Base-by-base conservation (phyloP, 1,140 invertebrate species). In the Caenorhabditis tropicalis region DNA sequence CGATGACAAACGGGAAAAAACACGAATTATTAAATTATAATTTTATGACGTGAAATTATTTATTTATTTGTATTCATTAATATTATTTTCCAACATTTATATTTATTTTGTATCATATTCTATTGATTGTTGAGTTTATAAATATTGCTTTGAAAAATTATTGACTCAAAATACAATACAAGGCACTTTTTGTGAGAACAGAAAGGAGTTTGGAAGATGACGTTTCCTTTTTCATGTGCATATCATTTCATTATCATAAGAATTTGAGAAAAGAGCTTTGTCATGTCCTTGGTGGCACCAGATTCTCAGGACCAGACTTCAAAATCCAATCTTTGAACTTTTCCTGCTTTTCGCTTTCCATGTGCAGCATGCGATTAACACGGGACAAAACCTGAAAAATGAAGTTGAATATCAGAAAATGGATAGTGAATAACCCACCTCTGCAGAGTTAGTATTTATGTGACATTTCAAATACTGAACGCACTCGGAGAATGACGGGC, bases 401-500 rank as follows among this genome's bases (percentile, higher is more conserved):
- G 15, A 3, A 43, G 16, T 46, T 43, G 0, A 15, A 65, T 19
- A 19, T 5, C 24, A 3, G 5, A n/a, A 24, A 24, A 43, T 2
- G 27, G 12, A 10, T 24, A n/a, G 1, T 21, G 10, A 27, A 12
- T 27, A 27, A 3, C 58, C n/a, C 21, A 43, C 65, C 36, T 43
- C 6, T 33, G 36, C 24, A 9, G 65, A 16, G 43, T n/a, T 43
- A 10, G 7, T 15, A 10, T 82, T 12, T 29, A 85, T 27, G n/a
- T 85, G 81, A 27, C 0, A 21, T n/a, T 82, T 70, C n/a, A 85
- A 21, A 10, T 85, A 24, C 1, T 74, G n/a, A 16, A 79, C n/a
- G 36, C 84, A 85, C 0, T 82, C 31, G 10, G 7, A 24, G 84
- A 85, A 85, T 2, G 43, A 51, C 36, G 84, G 84, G 5, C 84